Percentiles rank a stretch among this genome's conserved stretches.
These are phyloP conservation scores for Polypterus senegalus DNA, from an alignment of 2,113 vertebrate species.

Conservation along the genomic window DNA sequence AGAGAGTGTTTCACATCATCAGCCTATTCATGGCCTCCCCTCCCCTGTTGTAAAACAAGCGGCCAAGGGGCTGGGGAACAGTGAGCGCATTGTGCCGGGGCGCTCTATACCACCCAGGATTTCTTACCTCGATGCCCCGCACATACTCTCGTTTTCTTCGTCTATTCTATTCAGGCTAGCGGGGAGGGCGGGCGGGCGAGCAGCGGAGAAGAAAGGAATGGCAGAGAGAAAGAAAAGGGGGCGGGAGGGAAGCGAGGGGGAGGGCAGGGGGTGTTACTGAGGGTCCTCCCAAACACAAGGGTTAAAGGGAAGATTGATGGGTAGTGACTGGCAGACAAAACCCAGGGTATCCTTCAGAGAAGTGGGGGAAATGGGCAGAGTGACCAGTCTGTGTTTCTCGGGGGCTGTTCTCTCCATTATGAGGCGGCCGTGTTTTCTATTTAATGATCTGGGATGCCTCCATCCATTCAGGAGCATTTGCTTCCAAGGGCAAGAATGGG, in stretches of 20 bases:
- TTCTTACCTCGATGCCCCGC: constrained; percentile 51
- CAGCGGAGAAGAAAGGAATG: constrained; percentile 44
- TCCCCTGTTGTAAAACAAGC: constrained; percentile 98
- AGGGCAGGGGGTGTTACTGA: constrained; percentile 62
- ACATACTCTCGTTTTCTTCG: constrained; percentile 34
- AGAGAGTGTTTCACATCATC: constrained; percentile 81
- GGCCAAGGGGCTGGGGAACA: constrained; percentile 66
- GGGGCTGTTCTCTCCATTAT: constrained; percentile 76
- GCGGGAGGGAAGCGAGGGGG: constrained; percentile 56
- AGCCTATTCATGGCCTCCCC: constrained; percentile 75
- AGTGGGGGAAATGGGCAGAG: constrained; percentile 38
- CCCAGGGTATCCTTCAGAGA: constrained; percentile 53
- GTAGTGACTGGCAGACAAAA: constrained; percentile 90
- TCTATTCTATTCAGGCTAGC: constrained; percentile 54
- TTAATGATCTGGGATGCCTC: constrained; percentile 98
- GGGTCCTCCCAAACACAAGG: constrained; percentile 70
- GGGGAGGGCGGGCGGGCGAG: constrained; percentile 14
- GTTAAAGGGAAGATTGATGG: constrained; percentile 98
- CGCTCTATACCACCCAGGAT: constrained; percentile 94
- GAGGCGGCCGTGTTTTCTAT: constrained; percentile 68
- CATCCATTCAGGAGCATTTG: constrained; percentile 64
- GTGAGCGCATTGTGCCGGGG: constrained; percentile 70
- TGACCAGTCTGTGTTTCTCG: constrained; percentile 67
- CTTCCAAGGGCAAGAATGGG: constrained; percentile 75
- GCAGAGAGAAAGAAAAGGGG: constrained; percentile 1